These are phyloP conservation scores for Nothobranchius kuhntae DNA, from an alignment of 2,113 vertebrate species.

Conservation along the genomic window DNA sequence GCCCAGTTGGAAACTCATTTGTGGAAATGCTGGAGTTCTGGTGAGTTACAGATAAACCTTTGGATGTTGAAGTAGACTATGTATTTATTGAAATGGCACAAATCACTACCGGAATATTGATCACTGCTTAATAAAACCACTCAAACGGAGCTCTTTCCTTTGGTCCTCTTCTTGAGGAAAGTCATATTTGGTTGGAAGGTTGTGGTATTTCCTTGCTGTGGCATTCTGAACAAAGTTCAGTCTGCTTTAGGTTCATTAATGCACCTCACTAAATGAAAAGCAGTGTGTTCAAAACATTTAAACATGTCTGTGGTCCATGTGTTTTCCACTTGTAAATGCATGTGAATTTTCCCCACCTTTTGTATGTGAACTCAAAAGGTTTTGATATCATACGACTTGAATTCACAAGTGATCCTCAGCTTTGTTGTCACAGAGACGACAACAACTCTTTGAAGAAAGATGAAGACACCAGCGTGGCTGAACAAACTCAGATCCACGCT, in stretches of 20 bases:
- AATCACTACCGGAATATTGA: slow-evolving; percentile 22
- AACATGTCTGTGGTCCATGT: neutral
- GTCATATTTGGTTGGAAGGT: neutral
- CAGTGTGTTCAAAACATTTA: too few species aligned
- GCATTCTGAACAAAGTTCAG: slow-evolving; percentile 19
- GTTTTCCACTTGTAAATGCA: neutral
- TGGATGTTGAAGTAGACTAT: slow-evolving; percentile 15
- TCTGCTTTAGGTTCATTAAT: neutral
- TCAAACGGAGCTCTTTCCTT: neutral
- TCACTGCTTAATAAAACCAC: slow-evolving; percentile 7
- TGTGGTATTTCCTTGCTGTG: neutral
- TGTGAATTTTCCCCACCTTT: too few species aligned
- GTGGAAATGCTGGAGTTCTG: slow-evolving; percentile 10
- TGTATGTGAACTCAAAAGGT: neutral
- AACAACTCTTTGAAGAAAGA: slow-evolving; percentile 6
- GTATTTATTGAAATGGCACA: slow-evolving; percentile 3
- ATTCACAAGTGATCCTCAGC: slow-evolving; percentile 11
- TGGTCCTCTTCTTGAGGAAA: neutral
- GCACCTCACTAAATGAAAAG: too few species aligned
- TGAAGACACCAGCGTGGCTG: slow-evolving; percentile 7
- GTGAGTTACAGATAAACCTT: slow-evolving; percentile 38
- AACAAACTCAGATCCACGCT: slow-evolving; percentile 2
- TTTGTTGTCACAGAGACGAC: slow-evolving; percentile 1
- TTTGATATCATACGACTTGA: neutral
- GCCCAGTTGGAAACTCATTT: slow-evolving; percentile 11